Conservation (phyloP, 1,140 invertebrate species). For the Aphelinus certus region DNA sequence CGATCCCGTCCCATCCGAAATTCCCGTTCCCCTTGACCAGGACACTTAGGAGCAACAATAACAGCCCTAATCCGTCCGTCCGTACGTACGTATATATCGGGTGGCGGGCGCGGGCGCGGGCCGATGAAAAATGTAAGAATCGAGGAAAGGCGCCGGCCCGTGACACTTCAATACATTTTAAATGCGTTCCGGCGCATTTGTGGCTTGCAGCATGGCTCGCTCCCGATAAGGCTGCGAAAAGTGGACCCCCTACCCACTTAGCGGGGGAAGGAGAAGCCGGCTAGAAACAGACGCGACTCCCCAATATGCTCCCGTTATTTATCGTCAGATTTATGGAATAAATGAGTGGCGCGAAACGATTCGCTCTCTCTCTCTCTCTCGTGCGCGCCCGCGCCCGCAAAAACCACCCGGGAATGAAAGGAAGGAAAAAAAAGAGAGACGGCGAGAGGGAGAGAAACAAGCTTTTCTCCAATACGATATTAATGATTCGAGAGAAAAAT, state of each 20-base stretch:
- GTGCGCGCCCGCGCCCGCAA: background rate
- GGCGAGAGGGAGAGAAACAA: background rate
- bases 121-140: slow-evolving; percentile 66
- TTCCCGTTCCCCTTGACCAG: slow-evolving; percentile 54
- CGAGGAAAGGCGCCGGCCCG: slow-evolving; percentile 57
- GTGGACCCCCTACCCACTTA: slow-evolving; percentile 30
- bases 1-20: background rate
- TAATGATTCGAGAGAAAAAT: slow-evolving; percentile 15
- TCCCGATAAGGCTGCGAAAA: slow-evolving; percentile 50
- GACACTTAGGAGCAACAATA: slow-evolving; percentile 60
- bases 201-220: slow-evolving; percentile 39
- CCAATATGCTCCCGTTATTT: slow-evolving; percentile 64
- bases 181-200: slow-evolving; percentile 66
- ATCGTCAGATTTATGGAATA: slow-evolving; percentile 67
- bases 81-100: slow-evolving; percentile 29
- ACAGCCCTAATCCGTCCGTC: slow-evolving; percentile 55
- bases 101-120: slow-evolving; percentile 43
- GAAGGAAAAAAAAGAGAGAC: background rate
- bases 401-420: slow-evolving; percentile 28
- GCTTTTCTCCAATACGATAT: slow-evolving; percentile 22
- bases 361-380: background rate
- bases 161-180: slow-evolving; percentile 68
- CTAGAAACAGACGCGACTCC: background rate
- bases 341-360: slow-evolving; percentile 56
- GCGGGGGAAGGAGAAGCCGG: slow-evolving; percentile 16